These are phyloP conservation scores for Mungos mungo DNA, from an alignment of 2,113 vertebrate genomes.

Conservation along the genomic window DNA sequence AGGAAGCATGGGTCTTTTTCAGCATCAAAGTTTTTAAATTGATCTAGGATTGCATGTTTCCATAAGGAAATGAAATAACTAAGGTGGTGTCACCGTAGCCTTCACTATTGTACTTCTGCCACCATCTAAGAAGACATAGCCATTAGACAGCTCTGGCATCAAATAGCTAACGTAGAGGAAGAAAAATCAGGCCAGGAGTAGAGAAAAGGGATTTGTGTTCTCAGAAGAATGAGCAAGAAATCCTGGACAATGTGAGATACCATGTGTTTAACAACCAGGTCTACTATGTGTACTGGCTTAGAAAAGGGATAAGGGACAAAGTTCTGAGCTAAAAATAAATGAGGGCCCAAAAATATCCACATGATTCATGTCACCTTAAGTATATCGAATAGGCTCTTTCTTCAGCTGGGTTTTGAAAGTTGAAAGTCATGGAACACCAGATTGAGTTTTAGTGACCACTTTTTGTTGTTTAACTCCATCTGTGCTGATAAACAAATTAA, in stretches of 20 bases:
- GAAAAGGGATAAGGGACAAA: slow-evolving; percentile 16
- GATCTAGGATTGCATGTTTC: not conserved
- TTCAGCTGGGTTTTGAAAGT: slow-evolving; percentile 34
- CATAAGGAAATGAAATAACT: not conserved
- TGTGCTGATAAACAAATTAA: slow-evolving; percentile 40
- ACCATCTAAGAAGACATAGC: slow-evolving; percentile 61
- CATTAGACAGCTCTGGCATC: slow-evolving; percentile 42
- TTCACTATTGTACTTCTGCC: slow-evolving; percentile 37
- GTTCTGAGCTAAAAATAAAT: not conserved
- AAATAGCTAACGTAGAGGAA: slow-evolving; percentile 66
- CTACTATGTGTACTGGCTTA: slow-evolving; percentile 54
- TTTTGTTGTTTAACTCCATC: slow-evolving; percentile 42
- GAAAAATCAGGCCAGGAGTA: slow-evolving; percentile 73
- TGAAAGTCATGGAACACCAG: not conserved
- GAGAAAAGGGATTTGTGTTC: slow-evolving; percentile 60
- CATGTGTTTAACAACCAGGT: slow-evolving; percentile 54
- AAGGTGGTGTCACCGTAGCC: slow-evolving; percentile 32
- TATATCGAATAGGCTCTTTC: not conserved
- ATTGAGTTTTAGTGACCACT: slow-evolving; percentile 25
- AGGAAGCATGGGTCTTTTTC: not conserved
- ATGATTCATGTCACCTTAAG: not conserved
- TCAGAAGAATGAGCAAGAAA: slow-evolving; percentile 68
- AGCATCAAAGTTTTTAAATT: not conserved
- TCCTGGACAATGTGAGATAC: slow-evolving; percentile 65
- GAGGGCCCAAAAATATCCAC: not conserved